Conservation (phyloP, 92 coral and sea anemone species). For the Bergia puertoricense region DNA sequence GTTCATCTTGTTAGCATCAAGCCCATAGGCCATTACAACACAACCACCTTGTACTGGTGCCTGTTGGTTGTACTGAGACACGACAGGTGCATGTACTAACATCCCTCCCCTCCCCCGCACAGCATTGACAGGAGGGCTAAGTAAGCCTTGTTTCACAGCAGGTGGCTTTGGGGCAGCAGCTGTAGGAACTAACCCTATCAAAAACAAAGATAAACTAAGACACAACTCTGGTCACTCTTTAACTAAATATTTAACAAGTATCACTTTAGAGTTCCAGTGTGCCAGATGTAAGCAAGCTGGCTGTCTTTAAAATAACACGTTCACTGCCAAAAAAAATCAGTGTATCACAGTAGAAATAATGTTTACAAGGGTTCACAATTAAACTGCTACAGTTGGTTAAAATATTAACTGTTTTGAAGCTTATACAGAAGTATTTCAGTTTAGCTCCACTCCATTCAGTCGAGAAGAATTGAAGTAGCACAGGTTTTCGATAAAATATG, state of each 20-base stretch:
- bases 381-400: no score
- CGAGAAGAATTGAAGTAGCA: no score
- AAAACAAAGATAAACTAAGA: background rate
- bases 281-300: background rate
- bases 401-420: no score
- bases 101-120: constrained; percentile 57
- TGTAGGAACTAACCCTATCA: background rate
- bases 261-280: background rate
- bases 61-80: constrained; percentile 57
- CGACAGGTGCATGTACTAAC: constrained; percentile 54
- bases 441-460: no score
- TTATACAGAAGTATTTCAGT: no score
- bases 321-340: no score
- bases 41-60: constrained; percentile 73
- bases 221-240: background rate
- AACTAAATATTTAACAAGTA: no score
- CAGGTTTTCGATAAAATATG: no score
- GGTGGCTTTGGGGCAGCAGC: constrained; percentile 32
- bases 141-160: constrained; percentile 80
- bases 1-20: constrained; percentile 85
- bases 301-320: background rate
- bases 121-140: constrained; percentile 73
- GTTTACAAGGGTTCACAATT: no score
- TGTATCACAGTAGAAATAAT: no score
- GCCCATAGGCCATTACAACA: constrained; percentile 93